A percentile compares a stretch with the other conserved stretches of the same genome.
phyloP scores from a whole-genome alignment of 2,797 vertebrate species.

The Balearica regulorum region DNA sequence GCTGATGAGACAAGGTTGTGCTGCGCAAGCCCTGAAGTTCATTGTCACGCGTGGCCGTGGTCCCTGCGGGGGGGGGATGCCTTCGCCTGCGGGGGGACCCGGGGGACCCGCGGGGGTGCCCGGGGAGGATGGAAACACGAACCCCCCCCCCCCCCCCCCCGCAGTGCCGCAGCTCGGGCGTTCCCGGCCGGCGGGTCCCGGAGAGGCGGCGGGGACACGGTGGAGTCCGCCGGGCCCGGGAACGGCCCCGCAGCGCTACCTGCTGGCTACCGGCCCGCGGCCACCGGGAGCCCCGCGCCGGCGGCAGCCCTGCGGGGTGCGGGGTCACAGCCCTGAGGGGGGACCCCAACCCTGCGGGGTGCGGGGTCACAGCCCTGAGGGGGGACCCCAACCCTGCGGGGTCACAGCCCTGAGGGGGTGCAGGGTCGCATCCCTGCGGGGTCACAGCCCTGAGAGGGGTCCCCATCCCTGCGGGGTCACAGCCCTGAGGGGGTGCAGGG shows the following conservation, averaged over 20 bases:
- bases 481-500: too few relatives aligned
- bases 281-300: background rate
- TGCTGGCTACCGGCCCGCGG: background rate
- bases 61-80: background rate
- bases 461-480: too few relatives aligned
- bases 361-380: too few relatives aligned
- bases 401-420: background rate
- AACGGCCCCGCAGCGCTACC: background rate
- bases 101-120: background rate
- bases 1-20: background rate
- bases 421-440: background rate
- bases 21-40: background rate
- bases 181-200: background rate
- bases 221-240: background rate
- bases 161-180: background rate
- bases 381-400: too few relatives aligned
- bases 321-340: background rate
- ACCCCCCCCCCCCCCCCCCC: too few relatives aligned
- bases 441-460: too few relatives aligned
- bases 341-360: background rate
- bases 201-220: background rate
- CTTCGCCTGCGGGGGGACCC: too few relatives aligned
- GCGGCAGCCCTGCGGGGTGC: too few relatives aligned
- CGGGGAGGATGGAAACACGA: background rate
- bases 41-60: fast-evolving